A percentile compares a stretch with the other conserved stretches of the same genome.
Conservation (phyloP, 2,797 vertebrate genomes). For the Orientallactaga sibirica region DNA sequence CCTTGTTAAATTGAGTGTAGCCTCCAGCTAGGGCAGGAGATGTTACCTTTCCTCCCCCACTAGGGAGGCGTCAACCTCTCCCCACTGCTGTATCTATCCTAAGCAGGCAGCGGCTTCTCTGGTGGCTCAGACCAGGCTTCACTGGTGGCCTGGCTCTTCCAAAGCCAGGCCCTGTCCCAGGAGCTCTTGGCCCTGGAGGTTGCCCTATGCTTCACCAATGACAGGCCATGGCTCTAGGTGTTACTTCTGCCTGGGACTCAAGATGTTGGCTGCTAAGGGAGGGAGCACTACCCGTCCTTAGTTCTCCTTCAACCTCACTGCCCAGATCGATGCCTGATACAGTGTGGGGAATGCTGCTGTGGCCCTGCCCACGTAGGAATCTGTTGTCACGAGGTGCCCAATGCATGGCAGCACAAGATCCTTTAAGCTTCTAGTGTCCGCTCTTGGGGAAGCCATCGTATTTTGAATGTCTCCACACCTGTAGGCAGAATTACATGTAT, state of each 20-base stretch:
- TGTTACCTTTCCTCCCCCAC: fast-evolving
- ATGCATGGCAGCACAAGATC: not conserved
- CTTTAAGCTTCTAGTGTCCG: not conserved
- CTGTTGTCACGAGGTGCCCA: not conserved
- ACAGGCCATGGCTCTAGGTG: not conserved
- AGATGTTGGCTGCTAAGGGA: too few relatives aligned
- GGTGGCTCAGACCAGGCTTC: not conserved
- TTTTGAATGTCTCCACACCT: not conserved
- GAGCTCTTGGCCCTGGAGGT: not conserved
- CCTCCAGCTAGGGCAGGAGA: not conserved
- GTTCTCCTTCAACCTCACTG: not conserved
- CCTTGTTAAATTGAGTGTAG: not conserved
- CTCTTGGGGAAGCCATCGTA: not conserved
- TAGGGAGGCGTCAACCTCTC: not conserved
- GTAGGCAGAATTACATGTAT: not conserved
- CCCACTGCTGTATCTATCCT: not conserved
- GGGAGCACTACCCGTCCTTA: not conserved
- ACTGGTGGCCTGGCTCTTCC: not conserved
- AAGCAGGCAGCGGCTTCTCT: not conserved
- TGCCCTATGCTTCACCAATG: not conserved
- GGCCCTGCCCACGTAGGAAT: not conserved
- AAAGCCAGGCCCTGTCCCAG: not conserved
- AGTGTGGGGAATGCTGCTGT: too few relatives aligned
- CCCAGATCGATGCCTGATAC: too few relatives aligned
- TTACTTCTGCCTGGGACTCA: not conserved